Base-by-base conservation (phyloP, 2,888 invertebrate genomes). In the Hydroisotoma schaefferi region DNA sequence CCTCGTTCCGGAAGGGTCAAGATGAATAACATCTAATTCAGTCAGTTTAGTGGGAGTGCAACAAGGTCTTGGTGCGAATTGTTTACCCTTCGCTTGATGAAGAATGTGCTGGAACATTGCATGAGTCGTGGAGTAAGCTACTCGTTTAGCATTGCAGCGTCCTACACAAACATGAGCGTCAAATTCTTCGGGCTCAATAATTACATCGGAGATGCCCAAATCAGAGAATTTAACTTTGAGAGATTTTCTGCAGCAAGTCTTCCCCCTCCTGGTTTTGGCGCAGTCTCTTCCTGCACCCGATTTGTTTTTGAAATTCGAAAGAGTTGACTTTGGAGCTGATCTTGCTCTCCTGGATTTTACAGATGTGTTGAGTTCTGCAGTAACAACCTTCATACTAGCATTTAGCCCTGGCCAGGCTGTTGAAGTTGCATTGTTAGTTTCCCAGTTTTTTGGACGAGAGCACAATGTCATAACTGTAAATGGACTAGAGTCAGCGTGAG, bases 31-130 rank as follows among this genome's bases (percentile, higher is more conserved):
- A 38, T 73, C 73, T 29, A 73, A 28, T 51, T 71, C 68, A 25
- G 61, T 54, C 23, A 73, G 59, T 44, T 67, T 66, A n/a, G 70
- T 71, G 22, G 73, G 73, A 28, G 67, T 63, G 54, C 73, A 73
- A 55, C 73, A 73, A 1, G 71, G 67, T 44, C 68, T 47, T 12
- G 70, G 69, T 6, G 68, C 64, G 26, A 65, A 61, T 18, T 61
- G 57, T 33, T 64, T 65, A 15, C 67, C 69, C 48, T 68, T 69
- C 8, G 63, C 65, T 47, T 67, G 61, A 44, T 68, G 67, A 5
- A 73, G 54, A 51, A 71, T 71, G 58, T 70, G 69, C 44, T 70
- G 73, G 61, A 73, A 69, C 62, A 73, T 69, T 59, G 73, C 73
- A 47, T 71, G 71, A 15, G 69, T 70, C 5, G 71, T 62, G 28